Evolutionary conservation across 2,888 invertebrate species (phyloP).

Genomic region (Meteorus colon): DNA sequence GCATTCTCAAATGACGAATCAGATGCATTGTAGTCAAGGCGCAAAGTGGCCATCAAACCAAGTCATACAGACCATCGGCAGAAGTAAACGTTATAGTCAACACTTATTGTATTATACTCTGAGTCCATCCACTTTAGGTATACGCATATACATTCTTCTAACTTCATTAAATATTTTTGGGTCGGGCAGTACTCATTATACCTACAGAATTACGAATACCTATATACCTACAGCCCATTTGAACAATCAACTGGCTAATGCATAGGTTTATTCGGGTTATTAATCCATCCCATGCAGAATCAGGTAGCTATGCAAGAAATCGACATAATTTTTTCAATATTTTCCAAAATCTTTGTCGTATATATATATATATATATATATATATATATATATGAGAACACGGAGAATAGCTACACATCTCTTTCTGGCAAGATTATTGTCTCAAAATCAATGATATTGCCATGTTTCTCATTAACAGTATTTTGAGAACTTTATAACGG

Average conservation of each 20-base stretch:
- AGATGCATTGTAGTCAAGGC: no score
- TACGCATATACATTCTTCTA: not conserved
- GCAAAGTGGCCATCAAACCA: not conserved
- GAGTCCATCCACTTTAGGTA: not conserved
- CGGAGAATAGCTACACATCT: no score
- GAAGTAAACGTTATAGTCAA: conserved; percentile 3
- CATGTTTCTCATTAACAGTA: not conserved
- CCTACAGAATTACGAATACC: not conserved
- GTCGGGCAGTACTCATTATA: not conserved
- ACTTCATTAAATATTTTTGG: not conserved
- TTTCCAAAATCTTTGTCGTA: not conserved
- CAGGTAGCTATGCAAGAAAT: not conserved
- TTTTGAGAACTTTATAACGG: not conserved
- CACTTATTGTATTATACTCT: not conserved
- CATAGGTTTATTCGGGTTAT: not conserved
- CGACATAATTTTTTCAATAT: not conserved
- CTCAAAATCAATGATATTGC: no score
- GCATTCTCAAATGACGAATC: no score
- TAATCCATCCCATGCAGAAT: not conserved
- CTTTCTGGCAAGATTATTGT: no score
- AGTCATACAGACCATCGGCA: not conserved
- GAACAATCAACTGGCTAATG: not conserved
- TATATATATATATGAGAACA: not conserved
- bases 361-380: not conserved
- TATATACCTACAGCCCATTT: not conserved